Base-by-base conservation (phyloP, 2,888 invertebrate species). In the Agrochola lota region DNA sequence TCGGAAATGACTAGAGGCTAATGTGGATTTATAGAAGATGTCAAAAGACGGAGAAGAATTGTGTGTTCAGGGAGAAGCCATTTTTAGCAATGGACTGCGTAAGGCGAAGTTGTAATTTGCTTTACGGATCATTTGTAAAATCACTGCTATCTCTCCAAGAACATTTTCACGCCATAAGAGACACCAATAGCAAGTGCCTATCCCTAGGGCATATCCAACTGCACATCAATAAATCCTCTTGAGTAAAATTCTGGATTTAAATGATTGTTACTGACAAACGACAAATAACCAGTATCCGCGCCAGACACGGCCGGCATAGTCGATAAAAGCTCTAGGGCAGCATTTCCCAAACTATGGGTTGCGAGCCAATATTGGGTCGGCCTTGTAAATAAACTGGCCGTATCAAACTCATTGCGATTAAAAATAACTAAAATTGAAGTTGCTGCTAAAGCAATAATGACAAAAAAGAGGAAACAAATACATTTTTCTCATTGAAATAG, bases 291-390 rank as follows among this genome's bases (percentile, higher is more conserved):
- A 30, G 49, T 52, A n/a, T 77, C 40, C 49, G 17, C 49, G 17
- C 55, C 26, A 26, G 20, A 55, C n/a, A 64, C 20, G 55, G 17
- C n/a, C 20, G 55, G 17, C n/a, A 40, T 43, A n/a, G 52, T 20
- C 57, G 43, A 63, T 66, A 63, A 40, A 62, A 71, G 52, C 59
- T 67, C 46, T 71, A 69, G 64, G 83, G 60, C 69, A 77, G 46
- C 46, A 46, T 15, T 46, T 46, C 46, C 46, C 46, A 46, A 46
- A 46, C 46, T 46, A 15, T 15, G 46, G 46, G 15, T 15, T 0
- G 6, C 15, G 12, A 15, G 46, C 46, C 15, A 46, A 12, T 12
- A 46, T 46, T 46, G 5, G 15, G 46, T 46, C 4, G 46, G 15
- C 46, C 4, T 46, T 15, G 46, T 46, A 46, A 46, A 43, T 43